Evolutionary conservation across 1,140 invertebrate species (phyloP), one percentile per base, ranked within the genome.

Genomic region (Drosophila ogumai): DNA sequence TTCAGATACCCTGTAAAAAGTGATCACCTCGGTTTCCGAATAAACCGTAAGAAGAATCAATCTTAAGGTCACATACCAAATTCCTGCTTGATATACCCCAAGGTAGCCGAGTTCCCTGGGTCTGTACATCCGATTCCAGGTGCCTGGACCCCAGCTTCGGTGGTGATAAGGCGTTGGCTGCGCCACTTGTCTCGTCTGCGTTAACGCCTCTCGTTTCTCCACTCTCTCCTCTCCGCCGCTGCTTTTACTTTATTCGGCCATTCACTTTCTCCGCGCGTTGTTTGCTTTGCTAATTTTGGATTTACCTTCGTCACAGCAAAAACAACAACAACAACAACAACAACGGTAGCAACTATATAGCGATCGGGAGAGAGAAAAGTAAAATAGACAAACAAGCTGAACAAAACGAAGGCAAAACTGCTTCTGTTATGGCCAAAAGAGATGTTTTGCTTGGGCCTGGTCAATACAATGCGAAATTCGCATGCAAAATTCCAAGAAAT

Each of bases 211-310:
- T 38, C 34, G 32, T 9, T 52, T 22, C 32, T 59, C 31, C 25
- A 7, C 46, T 65, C 25, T 31, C 34, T 17, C 31, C 60, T 56
- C 56, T 46, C 68, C 64, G 41, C 59, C 52, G 49, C 56, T 80
- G 84, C 82, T 88, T 88, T 88, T 88, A 90, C 84, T 75, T 88
- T 77, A 73, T 66, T 68, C 76, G 85, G 81, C 67, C 85, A 90
- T 88, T 90, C 84, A 88, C 84, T 88, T 88, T 88, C 84, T 90
- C 84, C 81, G 40, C 73, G 75, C 67, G 73, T 46, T 86, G 74
- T 90, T 90, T 90, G 73, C 84, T 90, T 88, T 90, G 84, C 84
- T 90, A 88, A 88, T 88, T 87, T 87, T 32, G 74, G 73, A 76
- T 56, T 68, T 76, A 55, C 46, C 72, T 73, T 61, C 69, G 68